phyloP scores from a whole-genome alignment of 1,140 invertebrate genomes.

The Lepidurus arcticus region DNA sequence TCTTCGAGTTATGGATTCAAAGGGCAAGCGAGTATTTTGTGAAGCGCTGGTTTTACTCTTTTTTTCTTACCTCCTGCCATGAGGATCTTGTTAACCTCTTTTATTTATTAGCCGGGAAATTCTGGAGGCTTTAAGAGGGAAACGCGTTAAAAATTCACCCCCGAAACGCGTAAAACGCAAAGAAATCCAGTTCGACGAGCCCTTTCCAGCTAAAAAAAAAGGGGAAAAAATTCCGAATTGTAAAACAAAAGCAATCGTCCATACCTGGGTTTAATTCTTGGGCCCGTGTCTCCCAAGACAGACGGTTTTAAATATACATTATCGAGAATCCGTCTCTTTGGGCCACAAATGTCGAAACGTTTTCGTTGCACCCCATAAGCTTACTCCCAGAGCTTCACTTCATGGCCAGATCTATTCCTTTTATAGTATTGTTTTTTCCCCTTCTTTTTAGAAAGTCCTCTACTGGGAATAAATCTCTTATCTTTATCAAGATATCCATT shows the following conservation, averaged over 20 bases:
- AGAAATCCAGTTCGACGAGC: background rate
- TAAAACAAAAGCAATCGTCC: background rate
- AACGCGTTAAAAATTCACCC: slow-evolving; percentile 13
- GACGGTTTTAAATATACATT: background rate
- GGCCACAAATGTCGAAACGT: slow-evolving; percentile 6
- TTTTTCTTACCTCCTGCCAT: slow-evolving; percentile 4
- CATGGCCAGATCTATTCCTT: too few relatives aligned
- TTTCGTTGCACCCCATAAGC: background rate
- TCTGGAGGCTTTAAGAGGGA: background rate
- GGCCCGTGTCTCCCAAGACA: background rate
- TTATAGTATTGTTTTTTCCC: background rate
- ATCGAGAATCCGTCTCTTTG: background rate
- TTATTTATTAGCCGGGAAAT: slow-evolving; percentile 16
- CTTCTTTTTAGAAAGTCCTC: background rate
- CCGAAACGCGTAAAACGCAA: background rate
- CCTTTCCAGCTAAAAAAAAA: background rate
- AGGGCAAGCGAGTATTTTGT: background rate
- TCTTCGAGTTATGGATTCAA: background rate
- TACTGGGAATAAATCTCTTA: background rate
- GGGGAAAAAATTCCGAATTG: background rate
- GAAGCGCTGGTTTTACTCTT: background rate
- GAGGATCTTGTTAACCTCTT: slow-evolving; percentile 5
- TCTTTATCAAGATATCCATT: slow-evolving; percentile 10
- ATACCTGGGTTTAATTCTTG: background rate
- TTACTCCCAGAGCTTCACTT: background rate